Evolutionary conservation across 1,140 invertebrate species (phyloP), one percentile per base, ranked within the genome.

Genomic region (Zaprionus ornatus): DNA sequence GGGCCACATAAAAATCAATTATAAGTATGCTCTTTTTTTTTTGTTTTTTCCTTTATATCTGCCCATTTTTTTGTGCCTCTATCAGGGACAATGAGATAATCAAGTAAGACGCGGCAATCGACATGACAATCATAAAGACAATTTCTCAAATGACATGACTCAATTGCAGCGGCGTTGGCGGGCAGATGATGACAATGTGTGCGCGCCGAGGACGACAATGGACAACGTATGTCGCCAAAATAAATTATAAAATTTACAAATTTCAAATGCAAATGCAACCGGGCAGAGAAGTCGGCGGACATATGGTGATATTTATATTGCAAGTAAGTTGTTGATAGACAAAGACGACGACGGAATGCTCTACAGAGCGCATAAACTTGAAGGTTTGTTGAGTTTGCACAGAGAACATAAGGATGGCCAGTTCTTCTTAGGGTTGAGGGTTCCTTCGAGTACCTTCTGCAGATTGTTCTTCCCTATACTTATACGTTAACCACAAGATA

Each of bases 1-100:
- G 84, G 83, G 84, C 61, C 77, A 64, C 57, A 80, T 87, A 75
- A 84, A 87, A 87, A 75, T 80, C 80, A 87, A 87, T 88, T 87
- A 84, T 71, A 57, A 61, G 75, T 71, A 64, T 32, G 32, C n/a
- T n/a, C n/a, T n/a, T n/a, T n/a, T n/a, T n/a, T 55, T 27, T 64
- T 54, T 35, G 57, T 63, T 55, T 10, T 70, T 73, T 15, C 45
- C 21, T 23, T 12, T 35, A 37, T 37, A 17, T 32, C 19, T 56
- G 5, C 9, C 3, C 29, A 32, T 32, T 32, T 32, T 32, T 32
- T 32, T 32, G 29, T 9, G 27, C 9, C 29, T 32, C 29, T 45
- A 86, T 82, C 71, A 74, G 29, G 69, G 66, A 67, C 55, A 75
- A 42, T 45, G 55, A 50, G 67, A 74, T 63, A 77, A 72, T 57